Evolutionary conservation across 2,113 vertebrate species (phyloP).

Genomic region (Natator depressus): DNA sequence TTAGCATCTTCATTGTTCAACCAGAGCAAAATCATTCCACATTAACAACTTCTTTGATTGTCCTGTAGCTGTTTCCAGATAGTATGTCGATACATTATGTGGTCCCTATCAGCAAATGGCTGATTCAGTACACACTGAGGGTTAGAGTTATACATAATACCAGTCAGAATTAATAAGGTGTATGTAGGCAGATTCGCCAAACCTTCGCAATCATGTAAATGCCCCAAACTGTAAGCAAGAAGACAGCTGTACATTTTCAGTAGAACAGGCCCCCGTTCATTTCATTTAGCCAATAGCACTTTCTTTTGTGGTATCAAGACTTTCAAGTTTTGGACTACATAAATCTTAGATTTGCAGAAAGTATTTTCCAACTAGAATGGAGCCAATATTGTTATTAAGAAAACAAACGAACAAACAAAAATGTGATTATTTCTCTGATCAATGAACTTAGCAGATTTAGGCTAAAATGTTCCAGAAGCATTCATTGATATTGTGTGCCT

Average conservation of each 20-base stretch:
- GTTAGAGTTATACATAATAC: background rate
- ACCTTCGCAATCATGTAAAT: background rate
- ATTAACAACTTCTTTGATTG: background rate
- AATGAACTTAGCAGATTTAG: background rate
- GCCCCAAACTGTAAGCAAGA: background rate
- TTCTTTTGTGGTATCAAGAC: background rate
- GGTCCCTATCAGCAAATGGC: background rate
- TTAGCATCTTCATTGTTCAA: background rate
- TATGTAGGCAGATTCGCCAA: background rate
- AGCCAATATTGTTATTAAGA: background rate
- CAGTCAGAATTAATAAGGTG: background rate
- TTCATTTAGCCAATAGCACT: background rate
- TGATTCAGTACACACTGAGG: background rate
- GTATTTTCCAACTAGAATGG: background rate
- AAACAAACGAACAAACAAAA: background rate
- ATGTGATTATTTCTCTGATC: background rate
- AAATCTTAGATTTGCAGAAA: background rate
- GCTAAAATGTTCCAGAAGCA: background rate
- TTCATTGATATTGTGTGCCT: background rate
- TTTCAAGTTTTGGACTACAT: background rate
- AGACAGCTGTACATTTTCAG: background rate
- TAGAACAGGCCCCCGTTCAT: background rate
- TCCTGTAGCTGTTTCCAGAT: background rate
- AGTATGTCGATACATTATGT: background rate
- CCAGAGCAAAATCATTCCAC: background rate